Conservation (phyloP, 1,140 invertebrate species). For the Orius laevigatus region DNA sequence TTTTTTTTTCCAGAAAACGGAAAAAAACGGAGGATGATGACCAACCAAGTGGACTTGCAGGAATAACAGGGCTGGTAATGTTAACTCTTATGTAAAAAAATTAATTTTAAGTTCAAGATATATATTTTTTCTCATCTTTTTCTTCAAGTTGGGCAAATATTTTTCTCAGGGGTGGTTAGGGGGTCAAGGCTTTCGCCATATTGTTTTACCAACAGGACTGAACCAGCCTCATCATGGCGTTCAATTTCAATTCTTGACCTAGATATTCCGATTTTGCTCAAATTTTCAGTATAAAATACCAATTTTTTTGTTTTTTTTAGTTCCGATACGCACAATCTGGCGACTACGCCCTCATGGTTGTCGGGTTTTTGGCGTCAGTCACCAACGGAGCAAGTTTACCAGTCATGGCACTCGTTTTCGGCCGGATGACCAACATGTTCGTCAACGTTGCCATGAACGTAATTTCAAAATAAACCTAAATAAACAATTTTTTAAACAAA, state of each 20-base stretch:
- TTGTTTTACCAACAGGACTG: not conserved
- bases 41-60: no score
- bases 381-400: conserved; percentile 44
- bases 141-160: not conserved
- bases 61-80: no score
- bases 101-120: no score
- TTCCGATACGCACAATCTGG: conserved; percentile 37
- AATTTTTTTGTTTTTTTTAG: conserved; percentile 26
- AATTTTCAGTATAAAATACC: no score
- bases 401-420: conserved; percentile 50
- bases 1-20: no score
- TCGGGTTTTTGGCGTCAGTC: conserved; percentile 39
- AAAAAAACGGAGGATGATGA: no score
- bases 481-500: not conserved
- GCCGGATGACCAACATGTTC: conserved; percentile 34
- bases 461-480: not conserved
- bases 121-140: no score
- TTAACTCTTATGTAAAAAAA: no score
- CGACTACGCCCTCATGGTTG: conserved; percentile 39
- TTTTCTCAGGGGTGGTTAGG: not conserved
- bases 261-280: no score
- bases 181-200: not conserved
- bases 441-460: conserved; percentile 1
- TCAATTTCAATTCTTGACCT: no score
- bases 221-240: no score